These are phyloP conservation scores for Heliconius melpomene DNA, from an alignment of 1,140 invertebrate genomes.

Conservation along the genomic window DNA sequence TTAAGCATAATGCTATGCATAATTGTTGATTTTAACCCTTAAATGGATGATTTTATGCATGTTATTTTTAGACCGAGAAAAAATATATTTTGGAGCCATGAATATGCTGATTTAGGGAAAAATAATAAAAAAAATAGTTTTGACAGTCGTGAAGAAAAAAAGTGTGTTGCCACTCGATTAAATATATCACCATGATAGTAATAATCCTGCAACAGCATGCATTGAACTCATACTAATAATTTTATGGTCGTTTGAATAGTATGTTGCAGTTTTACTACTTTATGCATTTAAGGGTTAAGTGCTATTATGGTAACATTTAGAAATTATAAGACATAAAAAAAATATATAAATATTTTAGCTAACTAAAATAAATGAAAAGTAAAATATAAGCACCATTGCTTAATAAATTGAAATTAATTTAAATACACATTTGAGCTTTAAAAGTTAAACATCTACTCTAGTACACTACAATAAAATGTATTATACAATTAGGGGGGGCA, in stretches of 20 bases:
- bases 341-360: neutral
- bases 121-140: constrained; percentile 57
- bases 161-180: too few relatives aligned
- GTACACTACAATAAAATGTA: constrained; percentile 5
- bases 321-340: neutral
- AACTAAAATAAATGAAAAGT: constrained; percentile 5
- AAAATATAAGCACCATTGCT: constrained; percentile 9
- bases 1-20: neutral
- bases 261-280: too few relatives aligned
- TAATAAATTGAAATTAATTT: neutral
- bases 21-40: neutral
- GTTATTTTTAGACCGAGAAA: too few relatives aligned
- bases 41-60: too few relatives aligned
- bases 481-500: constrained; percentile 29
- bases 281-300: too few relatives aligned
- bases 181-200: too few relatives aligned
- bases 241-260: too few relatives aligned
- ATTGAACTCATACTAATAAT: too few relatives aligned
- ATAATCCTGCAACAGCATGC: too few relatives aligned
- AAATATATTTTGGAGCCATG: constrained; percentile 50
- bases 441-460: constrained; percentile 33
- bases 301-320: neutral
- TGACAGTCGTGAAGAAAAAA: too few relatives aligned
- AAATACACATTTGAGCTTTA: constrained; percentile 32
- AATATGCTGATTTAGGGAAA: constrained; percentile 55